Conservation (phyloP, 2,113 vertebrate species). For the Sylvia atricapilla region DNA sequence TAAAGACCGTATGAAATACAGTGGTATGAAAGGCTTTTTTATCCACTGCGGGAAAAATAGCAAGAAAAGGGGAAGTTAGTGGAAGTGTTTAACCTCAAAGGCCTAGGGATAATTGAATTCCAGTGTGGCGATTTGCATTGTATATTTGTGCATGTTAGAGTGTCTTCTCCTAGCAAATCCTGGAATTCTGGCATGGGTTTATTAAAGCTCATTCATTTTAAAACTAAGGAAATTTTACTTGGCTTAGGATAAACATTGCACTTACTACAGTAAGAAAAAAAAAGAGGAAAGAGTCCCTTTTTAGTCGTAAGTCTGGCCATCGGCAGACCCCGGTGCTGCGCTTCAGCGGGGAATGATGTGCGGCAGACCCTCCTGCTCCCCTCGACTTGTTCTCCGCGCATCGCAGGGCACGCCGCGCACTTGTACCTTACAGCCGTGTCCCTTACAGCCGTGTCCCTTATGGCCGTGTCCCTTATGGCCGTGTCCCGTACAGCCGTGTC, state of each 20-base stretch:
- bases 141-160: background rate
- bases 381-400: rapidly evolving
- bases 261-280: background rate
- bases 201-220: background rate
- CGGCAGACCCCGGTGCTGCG: rapidly evolving
- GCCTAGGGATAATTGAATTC: background rate
- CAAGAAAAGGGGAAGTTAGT: background rate
- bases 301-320: rapidly evolving
- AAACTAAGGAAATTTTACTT: background rate
- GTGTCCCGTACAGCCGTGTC: rapidly evolving
- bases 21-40: background rate
- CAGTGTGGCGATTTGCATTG: rapidly evolving
- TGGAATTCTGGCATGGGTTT: background rate
- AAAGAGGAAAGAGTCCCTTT: background rate
- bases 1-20: background rate
- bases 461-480: rapidly evolving
- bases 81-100: background rate
- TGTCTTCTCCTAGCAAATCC: background rate
- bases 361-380: rapidly evolving
- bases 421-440: rapidly evolving
- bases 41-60: background rate
- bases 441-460: rapidly evolving
- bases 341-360: rapidly evolving
- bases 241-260: background rate
- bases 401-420: rapidly evolving